Percentiles rank a stretch among this genome's conserved stretches.
Conservation (phyloP, 2,888 invertebrate genomes). For the Clivina fossor region DNA sequence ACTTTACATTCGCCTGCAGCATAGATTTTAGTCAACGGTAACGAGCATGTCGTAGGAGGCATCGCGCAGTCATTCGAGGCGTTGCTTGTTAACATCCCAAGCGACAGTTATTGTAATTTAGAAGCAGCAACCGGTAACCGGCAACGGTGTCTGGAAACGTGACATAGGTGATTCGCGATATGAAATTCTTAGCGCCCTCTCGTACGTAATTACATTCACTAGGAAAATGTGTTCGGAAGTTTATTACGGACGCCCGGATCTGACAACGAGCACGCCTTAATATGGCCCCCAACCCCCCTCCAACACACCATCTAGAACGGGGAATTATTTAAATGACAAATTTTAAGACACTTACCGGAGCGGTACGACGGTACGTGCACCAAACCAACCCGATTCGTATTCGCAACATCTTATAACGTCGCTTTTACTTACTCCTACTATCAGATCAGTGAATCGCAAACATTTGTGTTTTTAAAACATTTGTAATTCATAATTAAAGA, state of each 20-base stretch:
- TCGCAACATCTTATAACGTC: too few relatives aligned
- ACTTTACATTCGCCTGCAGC: too few relatives aligned
- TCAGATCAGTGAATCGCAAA: too few relatives aligned
- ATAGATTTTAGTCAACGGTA: too few relatives aligned
- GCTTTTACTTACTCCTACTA: too few relatives aligned
- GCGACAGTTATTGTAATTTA: conserved; percentile 41
- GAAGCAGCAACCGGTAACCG: conserved; percentile 35
- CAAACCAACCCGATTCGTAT: too few relatives aligned
- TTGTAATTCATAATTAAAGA: too few relatives aligned
- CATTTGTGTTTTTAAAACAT: too few relatives aligned
- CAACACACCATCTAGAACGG: too few relatives aligned
- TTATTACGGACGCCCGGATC: conserved; percentile 36
- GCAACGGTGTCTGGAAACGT: conserved; percentile 18
- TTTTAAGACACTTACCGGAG: conserved; percentile 27
- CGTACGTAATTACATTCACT: conserved; percentile 41
- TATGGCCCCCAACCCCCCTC: conserved; percentile 7
- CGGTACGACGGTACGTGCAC: too few relatives aligned
- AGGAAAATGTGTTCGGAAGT: conserved; percentile 40
- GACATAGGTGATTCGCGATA: conserved; percentile 40
- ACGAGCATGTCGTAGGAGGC: too few relatives aligned
- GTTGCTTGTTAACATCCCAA: conserved; percentile 38
- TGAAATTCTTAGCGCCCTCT: conserved; percentile 42
- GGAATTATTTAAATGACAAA: conserved; percentile 31
- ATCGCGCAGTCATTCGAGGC: conserved; percentile 13
- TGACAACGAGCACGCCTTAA: conserved; percentile 20